Evolutionary conservation across 2,888 invertebrate genomes (phyloP), one percentile per base, ranked within the genome.

Genomic region (Agonopterix arenella): DNA sequence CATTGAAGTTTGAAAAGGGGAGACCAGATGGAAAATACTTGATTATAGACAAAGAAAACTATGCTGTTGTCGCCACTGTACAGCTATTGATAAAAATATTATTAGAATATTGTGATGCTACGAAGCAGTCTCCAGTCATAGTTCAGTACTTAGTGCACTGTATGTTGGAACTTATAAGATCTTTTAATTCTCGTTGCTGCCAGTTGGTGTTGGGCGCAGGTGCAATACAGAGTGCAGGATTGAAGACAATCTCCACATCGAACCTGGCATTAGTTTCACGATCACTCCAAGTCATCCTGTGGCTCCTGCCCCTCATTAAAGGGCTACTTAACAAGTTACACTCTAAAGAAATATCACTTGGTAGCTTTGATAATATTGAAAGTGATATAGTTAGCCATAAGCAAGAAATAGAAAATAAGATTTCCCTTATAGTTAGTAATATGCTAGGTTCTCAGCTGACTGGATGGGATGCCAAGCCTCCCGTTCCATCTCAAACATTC

Each of bases 201-300:
- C 98, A 98, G 77, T 90, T 99, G 62, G 96, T 99, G 49, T 90
- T 99, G 50, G 99, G 98, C 44, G 99, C 98, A 42, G 98, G 98
- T 44, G 99, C 99, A 5, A 92, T 99, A 70, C 95, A 97, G 70
- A 94, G 97, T 57, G 98, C 98, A 40, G 98, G 98, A 4, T 85
- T 97, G 49, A 97, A 97, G 84, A 97, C 97, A 28, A 98, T 98
- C 58, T 97, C 98, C 4, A 98, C 97, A 65, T 96, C 96, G 38
- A 98, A 98, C 85, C 90, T 99, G 65, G 98, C 96, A 8, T 83
- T 97, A 58, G 95, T 96, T 0, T 95, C 95, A 10, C 90, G 97
- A 62, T 96, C 96, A 36, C 80, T 97, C 37, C 96, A 97, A 68
- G 90, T 97, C 18, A 90, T 97, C 45, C 81, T 95, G 49, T 95